Conservation (phyloP, 2,113 vertebrate genomes). For the Dasyprocta punctata region DNA sequence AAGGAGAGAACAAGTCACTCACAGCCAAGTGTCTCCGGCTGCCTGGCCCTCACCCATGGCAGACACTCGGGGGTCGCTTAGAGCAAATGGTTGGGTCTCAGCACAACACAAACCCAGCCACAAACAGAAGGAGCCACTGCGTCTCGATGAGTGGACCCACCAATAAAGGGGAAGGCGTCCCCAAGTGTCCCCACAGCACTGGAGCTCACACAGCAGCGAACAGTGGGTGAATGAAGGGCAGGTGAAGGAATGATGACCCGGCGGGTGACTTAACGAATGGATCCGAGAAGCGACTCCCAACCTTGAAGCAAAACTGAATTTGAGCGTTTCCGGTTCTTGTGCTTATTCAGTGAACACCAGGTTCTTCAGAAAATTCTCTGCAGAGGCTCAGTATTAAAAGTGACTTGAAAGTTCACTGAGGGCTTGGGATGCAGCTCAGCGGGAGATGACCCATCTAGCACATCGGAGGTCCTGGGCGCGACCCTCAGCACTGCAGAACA, state of each 20-base stretch:
- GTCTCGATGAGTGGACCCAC: too few relatives aligned
- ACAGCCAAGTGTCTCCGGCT: neutral
- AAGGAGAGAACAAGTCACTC: neutral
- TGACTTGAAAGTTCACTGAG: neutral
- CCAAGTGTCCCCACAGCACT: neutral
- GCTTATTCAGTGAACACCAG: neutral
- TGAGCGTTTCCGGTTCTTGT: neutral
- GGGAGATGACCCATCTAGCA: neutral
- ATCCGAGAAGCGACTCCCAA: neutral
- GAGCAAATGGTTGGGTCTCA: neutral
- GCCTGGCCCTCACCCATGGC: neutral
- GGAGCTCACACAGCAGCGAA: neutral
- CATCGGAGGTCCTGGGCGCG: neutral
- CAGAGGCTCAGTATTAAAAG: neutral
- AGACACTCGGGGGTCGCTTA: neutral
- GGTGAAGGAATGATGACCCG: neutral
- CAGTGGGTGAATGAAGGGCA: neutral
- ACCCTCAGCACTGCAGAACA: neutral
- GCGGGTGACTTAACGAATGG: neutral
- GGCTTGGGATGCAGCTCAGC: neutral
- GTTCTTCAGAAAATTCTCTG: slow-evolving; percentile 4
- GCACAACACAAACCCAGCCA: neutral
- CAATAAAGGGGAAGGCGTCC: neutral
- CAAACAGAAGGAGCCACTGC: neutral
- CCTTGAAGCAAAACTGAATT: neutral